Evolutionary conservation across 1,140 invertebrate genomes (phyloP).

Genomic region (Pentalonia nigronervosa): DNA sequence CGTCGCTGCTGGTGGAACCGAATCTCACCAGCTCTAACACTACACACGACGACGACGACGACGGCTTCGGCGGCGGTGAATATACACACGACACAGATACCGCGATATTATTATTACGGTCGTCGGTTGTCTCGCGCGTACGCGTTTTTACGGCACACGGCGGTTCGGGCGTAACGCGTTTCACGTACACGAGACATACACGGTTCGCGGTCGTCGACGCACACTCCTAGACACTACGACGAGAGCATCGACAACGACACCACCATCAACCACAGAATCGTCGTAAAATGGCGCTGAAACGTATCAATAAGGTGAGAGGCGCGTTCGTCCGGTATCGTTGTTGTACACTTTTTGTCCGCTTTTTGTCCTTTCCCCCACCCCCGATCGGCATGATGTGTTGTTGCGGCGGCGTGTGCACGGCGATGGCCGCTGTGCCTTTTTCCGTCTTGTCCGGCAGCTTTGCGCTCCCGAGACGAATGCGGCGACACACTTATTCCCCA

Average conservation of each 20-base stretch:
- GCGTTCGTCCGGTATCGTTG: background rate
- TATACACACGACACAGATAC: background rate
- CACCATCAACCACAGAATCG: slow-evolving; percentile 61
- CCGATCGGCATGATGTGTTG: background rate
- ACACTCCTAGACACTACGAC: background rate
- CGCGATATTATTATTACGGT: background rate
- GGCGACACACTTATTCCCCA: background rate
- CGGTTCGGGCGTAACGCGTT: slow-evolving; percentile 29
- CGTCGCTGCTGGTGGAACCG: slow-evolving; percentile 53
- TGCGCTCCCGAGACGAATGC: too few species aligned
- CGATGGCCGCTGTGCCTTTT: background rate
- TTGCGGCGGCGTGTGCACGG: background rate
- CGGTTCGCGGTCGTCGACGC: background rate
- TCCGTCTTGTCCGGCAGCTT: background rate
- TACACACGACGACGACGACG: background rate
- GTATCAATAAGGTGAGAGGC: slow-evolving; percentile 90
- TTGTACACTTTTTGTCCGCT: background rate
- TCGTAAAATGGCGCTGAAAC: slow-evolving; percentile 89
- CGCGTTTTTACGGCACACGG: slow-evolving; percentile 14
- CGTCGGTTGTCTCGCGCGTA: background rate
- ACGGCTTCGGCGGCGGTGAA: background rate
- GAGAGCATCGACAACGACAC: background rate
- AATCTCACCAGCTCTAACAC: slow-evolving; percentile 44
- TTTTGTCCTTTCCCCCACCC: background rate
- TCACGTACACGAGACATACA: background rate